Evolutionary conservation across 2,113 vertebrate genomes (phyloP), one percentile per base, ranked within the genome.

Genomic region (Pseudorasbora parva): DNA sequence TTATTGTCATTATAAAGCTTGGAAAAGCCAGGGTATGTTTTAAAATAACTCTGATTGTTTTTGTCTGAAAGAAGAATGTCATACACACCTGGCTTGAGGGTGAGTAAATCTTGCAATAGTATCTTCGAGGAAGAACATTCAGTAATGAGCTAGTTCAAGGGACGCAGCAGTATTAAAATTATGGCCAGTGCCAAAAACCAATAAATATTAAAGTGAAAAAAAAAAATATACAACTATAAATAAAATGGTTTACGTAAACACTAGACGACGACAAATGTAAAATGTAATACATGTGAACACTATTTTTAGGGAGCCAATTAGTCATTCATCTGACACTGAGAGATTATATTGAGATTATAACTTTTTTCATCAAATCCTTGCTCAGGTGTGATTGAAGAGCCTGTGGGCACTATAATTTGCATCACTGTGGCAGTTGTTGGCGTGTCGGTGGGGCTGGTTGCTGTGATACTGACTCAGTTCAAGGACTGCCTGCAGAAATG

Each of bases 351-450:
- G n/a, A 59, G 2, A 59, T 17, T 45, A 9, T 49, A 62, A 8
- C 41, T 47, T 49, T 62, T 75, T 12, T n/a, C 54, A 25, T 27
- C 27, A 21, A 10, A 75, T 87, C 81, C 12, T 84, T 12, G 25
- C 43, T 4, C 62, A 93, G 93, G 90, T 37, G 72, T 92, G 84
- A 47, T 49, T 25, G 91, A 93, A 84, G 93, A 93, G 82, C 92
- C 92, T 47, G 89, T 93, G 64, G 93, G 91, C 85, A 92, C 88
- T 7, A 90, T 91, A 78, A 86, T 92, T 14, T 92, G 91, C 0
- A 81, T 93, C 60, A 86, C 86, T 43, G 90, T 89, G 0, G 91
- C 92, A 64, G 91, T 86, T 4, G 43, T 91, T 1, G 91, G 92
- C 64, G 89, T 92, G 8, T 8, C 87, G 14, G 78, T 77, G 14